Base-by-base conservation (phyloP, 92 coral and sea anemone species). In the Palythoa caribaeorum region DNA sequence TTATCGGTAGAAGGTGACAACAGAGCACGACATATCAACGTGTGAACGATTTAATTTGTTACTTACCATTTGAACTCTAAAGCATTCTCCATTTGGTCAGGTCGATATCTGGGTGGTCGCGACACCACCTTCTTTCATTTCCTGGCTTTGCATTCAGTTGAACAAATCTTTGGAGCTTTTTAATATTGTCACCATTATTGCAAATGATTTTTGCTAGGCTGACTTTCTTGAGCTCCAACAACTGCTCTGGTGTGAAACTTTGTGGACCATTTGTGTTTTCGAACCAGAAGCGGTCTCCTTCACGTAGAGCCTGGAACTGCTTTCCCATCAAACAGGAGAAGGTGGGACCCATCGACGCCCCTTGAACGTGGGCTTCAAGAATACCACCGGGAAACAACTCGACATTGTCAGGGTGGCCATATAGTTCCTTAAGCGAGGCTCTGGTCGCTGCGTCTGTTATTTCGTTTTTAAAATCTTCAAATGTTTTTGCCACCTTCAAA, bases 241-340 rank as follows among this genome's bases (percentile, higher is more conserved):
- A 15, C 73, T 81, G 86, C 11, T 14, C 76, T 17, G 60, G 19
- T 14, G 86, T 81, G 14, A 81, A 81, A 12, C 74, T 71, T 19
- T 81, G 86, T 2, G 75, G 76, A 3, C 86, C 86, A 2, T 5
- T 55, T 19, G 19, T 65, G 74, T 81, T 81, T 50, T 81, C 86
- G 38, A 63, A 81, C 86, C 86, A 81, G 76, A 81, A 81, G 9
- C 86, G 60, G 86, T 81, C 86, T 20, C 86, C 86, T 39, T 63
- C 86, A 14, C 86, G 86, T 5, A 81, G 86, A 37, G 75, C 86
- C 21, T 66, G 28, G 62, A 81, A 81, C 76, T 81, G 86, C 12
- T 19, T 81, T 3, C 86, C 86, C 86, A 81, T 81, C 14, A 81
- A 63, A 5, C 86, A 81, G 6, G 86, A 65, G 76, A 81, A 81